A percentile compares a stretch with the other conserved stretches of the same genome.
Evolutionary conservation across 2,113 vertebrate species (phyloP).

Genomic region (Etheostoma cragini): DNA sequence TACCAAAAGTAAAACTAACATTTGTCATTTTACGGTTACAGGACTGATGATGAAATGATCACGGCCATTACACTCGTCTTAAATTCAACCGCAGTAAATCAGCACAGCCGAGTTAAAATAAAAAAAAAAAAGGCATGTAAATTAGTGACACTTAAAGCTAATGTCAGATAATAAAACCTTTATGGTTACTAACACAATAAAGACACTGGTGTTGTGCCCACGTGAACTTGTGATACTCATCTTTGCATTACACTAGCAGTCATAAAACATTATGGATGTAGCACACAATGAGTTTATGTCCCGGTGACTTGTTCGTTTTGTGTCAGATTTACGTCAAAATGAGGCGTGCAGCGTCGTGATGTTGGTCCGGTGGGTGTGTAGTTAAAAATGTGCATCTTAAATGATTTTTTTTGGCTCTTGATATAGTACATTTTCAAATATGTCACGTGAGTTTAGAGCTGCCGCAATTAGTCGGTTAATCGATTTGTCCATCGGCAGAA

Average conservation of each 20-base stretch:
- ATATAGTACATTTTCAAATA: neutral
- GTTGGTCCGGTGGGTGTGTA: neutral
- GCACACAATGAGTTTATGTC: neutral
- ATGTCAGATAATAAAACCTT: constrained; percentile 47
- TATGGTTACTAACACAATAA: constrained; percentile 28
- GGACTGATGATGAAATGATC: constrained; percentile 6
- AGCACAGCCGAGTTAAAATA: neutral
- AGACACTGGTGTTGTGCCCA: neutral
- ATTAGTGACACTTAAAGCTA: constrained; percentile 30
- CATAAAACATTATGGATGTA: constrained; percentile 13
- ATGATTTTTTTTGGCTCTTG: neutral
- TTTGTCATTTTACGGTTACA: neutral
- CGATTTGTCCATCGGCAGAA: too few species aligned
- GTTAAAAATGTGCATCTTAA: neutral
- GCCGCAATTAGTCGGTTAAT: too few species aligned
- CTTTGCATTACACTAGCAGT: constrained; percentile 29
- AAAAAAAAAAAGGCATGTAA: neutral
- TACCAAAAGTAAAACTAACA: neutral
- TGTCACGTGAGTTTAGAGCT: too few species aligned
- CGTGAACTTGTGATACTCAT: constrained; percentile 27
- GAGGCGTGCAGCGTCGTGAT: neutral
- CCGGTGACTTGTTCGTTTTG: neutral
- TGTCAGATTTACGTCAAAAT: neutral
- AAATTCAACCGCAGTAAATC: constrained; percentile 16
- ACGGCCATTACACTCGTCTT: constrained; percentile 14